Conservation (phyloP, 2,113 vertebrate species). For the Engraulis encrasicolus region DNA sequence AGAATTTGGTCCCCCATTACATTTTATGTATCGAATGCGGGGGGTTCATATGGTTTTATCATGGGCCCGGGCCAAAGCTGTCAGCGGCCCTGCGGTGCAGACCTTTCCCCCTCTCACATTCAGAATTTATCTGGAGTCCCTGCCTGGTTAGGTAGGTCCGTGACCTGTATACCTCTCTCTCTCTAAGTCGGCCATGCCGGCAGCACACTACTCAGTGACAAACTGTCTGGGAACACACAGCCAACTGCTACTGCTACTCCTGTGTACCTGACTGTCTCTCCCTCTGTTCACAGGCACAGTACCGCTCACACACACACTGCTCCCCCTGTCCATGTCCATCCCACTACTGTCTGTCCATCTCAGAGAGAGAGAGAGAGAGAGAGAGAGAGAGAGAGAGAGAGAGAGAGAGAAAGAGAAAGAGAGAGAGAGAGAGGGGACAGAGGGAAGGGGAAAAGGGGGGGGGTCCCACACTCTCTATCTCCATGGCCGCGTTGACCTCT, state of each 20-base stretch:
- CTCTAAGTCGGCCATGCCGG: background rate
- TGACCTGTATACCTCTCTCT: conserved; percentile 35
- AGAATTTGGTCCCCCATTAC: no score
- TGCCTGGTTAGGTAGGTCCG: background rate
- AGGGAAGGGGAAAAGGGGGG: background rate
- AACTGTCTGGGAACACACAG: background rate
- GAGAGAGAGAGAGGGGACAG: conserved; percentile 25
- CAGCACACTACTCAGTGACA: background rate
- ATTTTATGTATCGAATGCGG: no score
- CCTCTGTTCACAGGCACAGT: no score
- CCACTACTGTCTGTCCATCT: background rate
- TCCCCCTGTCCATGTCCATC: conserved; percentile 24
- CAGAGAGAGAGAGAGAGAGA: conserved; percentile 13
- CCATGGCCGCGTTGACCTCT: conserved; percentile 29
- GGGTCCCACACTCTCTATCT: conserved; percentile 14
- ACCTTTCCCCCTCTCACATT: background rate
- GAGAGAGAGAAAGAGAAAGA: background rate
- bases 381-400: conserved; percentile 12
- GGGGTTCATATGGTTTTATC: no score
- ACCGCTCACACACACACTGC: background rate
- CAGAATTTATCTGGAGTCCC: background rate
- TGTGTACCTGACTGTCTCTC: background rate
- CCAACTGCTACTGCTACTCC: background rate
- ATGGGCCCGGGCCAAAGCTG: no score
- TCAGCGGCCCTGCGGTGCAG: background rate